Evolutionary conservation across 2,888 invertebrate genomes (phyloP).

Genomic region (Caenorhabditis sp.): DNA sequence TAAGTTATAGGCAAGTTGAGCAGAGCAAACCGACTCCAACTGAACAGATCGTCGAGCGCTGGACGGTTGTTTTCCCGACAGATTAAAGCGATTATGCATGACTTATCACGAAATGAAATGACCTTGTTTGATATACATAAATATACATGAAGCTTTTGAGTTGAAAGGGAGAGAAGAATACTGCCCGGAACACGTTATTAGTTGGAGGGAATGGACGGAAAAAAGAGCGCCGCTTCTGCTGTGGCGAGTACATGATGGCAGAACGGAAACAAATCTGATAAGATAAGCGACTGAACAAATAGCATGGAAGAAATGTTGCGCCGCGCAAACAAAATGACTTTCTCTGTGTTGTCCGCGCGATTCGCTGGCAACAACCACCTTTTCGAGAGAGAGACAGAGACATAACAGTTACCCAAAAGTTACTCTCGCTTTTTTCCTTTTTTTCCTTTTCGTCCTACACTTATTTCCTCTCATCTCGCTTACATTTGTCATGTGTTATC

Average conservation of each 20-base stretch:
- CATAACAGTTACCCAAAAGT: conserved; percentile 10
- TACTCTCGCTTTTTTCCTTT: background rate
- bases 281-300: conserved; percentile 56
- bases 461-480: too few species aligned
- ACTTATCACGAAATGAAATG: conserved; percentile 7
- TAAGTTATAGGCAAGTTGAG: too few species aligned
- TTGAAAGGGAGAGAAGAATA: too few species aligned
- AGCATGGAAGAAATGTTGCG: conserved; percentile 52
- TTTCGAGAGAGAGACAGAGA: background rate
- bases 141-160: too few species aligned
- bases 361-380: conserved; percentile 34
- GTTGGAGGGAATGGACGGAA: conserved; percentile 26
- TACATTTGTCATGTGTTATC: conserved; percentile 6
- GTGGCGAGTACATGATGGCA: conserved; percentile 41
- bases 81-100: conserved; percentile 1
- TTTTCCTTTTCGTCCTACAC: too few species aligned
- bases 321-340: conserved; percentile 38
- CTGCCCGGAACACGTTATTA: conserved; percentile 50
- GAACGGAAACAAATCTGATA: conserved; percentile 58
- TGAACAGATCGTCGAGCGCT: background rate
- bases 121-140: conserved; percentile 6
- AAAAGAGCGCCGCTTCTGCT: conserved; percentile 34
- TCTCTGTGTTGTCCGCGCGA: conserved; percentile 38
- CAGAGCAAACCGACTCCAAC: too few species aligned
- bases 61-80: background rate